These are phyloP conservation scores for Neoascia interrupta DNA, from an alignment of 2,888 invertebrate genomes.

Conservation along the genomic window DNA sequence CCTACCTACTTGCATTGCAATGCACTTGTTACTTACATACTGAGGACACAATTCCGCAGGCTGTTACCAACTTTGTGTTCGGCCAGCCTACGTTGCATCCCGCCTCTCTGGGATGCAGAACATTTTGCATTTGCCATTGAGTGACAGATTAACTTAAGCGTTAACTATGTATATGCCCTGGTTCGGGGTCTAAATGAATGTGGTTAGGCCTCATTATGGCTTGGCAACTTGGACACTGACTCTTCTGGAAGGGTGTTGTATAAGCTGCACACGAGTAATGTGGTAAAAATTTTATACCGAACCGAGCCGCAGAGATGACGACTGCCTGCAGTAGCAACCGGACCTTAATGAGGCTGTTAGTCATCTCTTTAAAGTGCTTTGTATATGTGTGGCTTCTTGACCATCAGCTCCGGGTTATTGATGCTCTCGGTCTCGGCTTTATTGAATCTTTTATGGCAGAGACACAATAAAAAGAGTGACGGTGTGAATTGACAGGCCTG, in stretches of 20 bases:
- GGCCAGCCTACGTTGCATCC: no score
- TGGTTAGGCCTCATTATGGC: slow-evolving; percentile 36
- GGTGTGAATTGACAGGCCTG: slow-evolving; percentile 32
- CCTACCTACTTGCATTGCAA: slow-evolving; percentile 23
- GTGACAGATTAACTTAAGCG: slow-evolving; percentile 57
- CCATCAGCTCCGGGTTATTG: slow-evolving; percentile 17
- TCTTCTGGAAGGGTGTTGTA: background rate
- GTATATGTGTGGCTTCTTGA: slow-evolving; percentile 7
- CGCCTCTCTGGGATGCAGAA: slow-evolving; percentile 5
- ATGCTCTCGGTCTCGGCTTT: slow-evolving; percentile 34
- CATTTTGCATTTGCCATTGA: slow-evolving; percentile 36
- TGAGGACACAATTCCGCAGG: slow-evolving; percentile 19
- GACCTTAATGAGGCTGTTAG: slow-evolving; percentile 49
- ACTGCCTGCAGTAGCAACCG: slow-evolving; percentile 30
- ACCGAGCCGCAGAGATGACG: background rate
- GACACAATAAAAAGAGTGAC: slow-evolving; percentile 11
- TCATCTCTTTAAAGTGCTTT: slow-evolving; percentile 20
- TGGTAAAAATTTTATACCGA: slow-evolving; percentile 28
- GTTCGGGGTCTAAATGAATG: slow-evolving; percentile 25
- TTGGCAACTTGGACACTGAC: no score
- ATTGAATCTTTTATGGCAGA: slow-evolving; percentile 24
- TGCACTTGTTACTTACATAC: slow-evolving; percentile 18
- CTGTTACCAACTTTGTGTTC: background rate
- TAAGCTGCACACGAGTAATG: slow-evolving; percentile 20
- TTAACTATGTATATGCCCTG: slow-evolving; percentile 31